Evolutionary conservation across 2,797 vertebrate species (phyloP).

Genomic region (Brachyalestes nurse): DNA sequence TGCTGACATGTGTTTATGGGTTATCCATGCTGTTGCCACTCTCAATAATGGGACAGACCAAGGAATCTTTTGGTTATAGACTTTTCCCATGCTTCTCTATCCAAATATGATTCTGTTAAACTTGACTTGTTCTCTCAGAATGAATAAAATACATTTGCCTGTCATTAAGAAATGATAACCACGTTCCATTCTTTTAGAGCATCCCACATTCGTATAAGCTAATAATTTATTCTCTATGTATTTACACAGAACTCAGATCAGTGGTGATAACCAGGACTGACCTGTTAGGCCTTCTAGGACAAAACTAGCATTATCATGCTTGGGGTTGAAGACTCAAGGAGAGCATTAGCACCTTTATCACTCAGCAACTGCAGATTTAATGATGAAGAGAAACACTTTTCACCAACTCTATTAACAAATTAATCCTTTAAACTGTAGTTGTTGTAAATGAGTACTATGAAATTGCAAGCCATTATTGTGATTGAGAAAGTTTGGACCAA

Average conservation of each 20-base stretch:
- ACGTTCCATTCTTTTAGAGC: constrained; percentile 58
- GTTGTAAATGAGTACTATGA: too few relatives aligned
- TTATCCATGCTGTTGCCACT: background rate
- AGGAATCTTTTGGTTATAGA: background rate
- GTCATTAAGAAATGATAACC: constrained; percentile 67
- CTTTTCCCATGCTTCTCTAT: background rate
- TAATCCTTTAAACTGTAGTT: background rate
- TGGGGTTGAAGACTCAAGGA: constrained; percentile 59
- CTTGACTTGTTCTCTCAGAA: background rate
- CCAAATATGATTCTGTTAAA: background rate
- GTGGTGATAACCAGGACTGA: constrained; percentile 58
- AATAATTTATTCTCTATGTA: constrained; percentile 25
- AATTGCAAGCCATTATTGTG: too few relatives aligned
- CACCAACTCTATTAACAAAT: too few relatives aligned
- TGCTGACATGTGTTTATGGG: background rate
- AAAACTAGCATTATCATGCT: constrained; percentile 68
- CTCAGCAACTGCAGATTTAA: constrained; percentile 37
- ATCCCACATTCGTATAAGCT: constrained; percentile 42
- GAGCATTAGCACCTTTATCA: constrained; percentile 70
- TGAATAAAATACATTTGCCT: constrained; percentile 28
- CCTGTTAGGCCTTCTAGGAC: constrained; percentile 68
- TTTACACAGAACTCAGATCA: constrained; percentile 53
- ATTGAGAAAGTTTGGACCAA: too few relatives aligned
- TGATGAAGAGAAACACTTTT: background rate
- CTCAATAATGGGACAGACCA: background rate